phyloP scores from a whole-genome alignment of 2,113 vertebrate genomes.

The Lagenorhynchus albirostris region DNA sequence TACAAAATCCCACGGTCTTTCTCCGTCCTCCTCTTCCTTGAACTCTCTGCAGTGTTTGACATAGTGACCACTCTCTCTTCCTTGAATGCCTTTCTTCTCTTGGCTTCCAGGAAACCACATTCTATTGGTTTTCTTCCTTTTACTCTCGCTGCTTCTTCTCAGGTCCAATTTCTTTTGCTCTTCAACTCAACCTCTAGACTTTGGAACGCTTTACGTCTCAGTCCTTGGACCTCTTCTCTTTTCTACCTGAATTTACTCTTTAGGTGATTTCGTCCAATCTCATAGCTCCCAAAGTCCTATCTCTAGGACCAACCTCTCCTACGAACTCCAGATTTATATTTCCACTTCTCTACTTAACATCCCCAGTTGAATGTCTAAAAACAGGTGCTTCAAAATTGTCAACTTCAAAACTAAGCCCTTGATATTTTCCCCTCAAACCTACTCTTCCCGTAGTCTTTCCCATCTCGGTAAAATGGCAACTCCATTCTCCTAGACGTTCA shows the following conservation, averaged over 20 bases:
- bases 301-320: not conserved
- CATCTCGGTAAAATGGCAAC: not conserved
- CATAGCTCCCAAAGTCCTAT: not conserved
- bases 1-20: not conserved
- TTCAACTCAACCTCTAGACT: not conserved
- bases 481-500: not conserved
- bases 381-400: not conserved
- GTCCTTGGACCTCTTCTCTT: not conserved
- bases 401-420: slow-evolving; percentile 25
- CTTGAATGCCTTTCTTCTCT: not conserved
- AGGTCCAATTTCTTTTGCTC: not conserved
- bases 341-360: not conserved
- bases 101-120: not conserved
- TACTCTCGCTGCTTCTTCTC: not conserved
- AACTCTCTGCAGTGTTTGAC: not conserved
- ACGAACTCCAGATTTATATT: not conserved
- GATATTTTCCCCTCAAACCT: not conserved
- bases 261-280: not conserved
- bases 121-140: not conserved
- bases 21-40: not conserved
- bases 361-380: not conserved
- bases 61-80: not conserved
- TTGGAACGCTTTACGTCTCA: not conserved
- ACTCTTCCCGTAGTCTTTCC: not conserved
- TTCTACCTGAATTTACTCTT: not conserved